A percentile compares a stretch with the other conserved stretches of the same genome.
Evolutionary conservation across 2,888 invertebrate species (phyloP).

Genomic region (Lathronympha strigana): DNA sequence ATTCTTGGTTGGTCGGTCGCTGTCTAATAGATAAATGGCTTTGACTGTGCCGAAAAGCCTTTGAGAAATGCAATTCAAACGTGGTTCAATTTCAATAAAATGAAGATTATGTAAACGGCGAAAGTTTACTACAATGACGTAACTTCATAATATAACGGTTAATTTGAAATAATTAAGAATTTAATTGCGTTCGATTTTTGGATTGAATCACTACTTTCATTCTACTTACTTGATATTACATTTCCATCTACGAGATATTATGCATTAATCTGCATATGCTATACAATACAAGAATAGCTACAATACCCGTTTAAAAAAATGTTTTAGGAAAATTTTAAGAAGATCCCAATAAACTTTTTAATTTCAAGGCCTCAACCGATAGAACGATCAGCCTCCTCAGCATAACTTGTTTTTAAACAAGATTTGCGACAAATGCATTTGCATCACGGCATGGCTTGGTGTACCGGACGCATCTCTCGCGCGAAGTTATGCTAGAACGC

Average conservation of each 20-base stretch:
- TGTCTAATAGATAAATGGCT: too few relatives aligned
- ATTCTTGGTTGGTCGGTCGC: too few relatives aligned
- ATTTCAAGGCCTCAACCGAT: too few relatives aligned
- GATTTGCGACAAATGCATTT: too few relatives aligned
- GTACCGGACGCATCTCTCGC: too few relatives aligned
- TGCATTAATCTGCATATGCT: background rate
- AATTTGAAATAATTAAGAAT: background rate
- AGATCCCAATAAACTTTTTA: too few relatives aligned
- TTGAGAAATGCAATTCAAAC: background rate
- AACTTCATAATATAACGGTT: background rate
- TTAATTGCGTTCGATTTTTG: background rate
- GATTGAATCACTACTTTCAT: background rate
- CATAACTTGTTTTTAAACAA: too few relatives aligned
- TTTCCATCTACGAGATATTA: background rate
- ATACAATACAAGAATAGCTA: background rate
- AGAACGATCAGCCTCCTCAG: too few relatives aligned
- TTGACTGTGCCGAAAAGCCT: background rate
- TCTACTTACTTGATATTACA: background rate
- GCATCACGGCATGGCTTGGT: too few relatives aligned
- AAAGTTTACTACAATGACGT: constrained; percentile 8
- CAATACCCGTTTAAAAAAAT: too few relatives aligned
- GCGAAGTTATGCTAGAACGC: too few relatives aligned
- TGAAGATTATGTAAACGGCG: constrained; percentile 13
- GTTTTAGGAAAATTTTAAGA: too few relatives aligned
- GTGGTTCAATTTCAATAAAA: background rate